Base-by-base conservation (phyloP, 2,797 vertebrate species). In the Uromys caudimaculatus region DNA sequence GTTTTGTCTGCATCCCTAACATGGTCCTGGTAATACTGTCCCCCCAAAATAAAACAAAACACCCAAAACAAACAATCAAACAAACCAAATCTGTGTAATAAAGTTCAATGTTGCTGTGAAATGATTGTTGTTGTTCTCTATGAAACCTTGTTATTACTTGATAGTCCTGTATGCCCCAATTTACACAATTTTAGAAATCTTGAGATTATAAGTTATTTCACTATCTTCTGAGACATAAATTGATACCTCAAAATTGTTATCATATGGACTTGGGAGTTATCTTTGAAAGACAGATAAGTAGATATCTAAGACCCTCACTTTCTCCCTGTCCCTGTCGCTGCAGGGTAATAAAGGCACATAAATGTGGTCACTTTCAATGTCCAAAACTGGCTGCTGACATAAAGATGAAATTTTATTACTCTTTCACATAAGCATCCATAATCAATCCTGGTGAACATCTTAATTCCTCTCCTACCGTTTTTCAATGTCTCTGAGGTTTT, bases 1-100 rank as follows among this genome's bases (percentile, higher is more conserved):
- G 3, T 6, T 32, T 23, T 47, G 24, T 9, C 3, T 38, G 2
- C n/a, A 27, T 32, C 3, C 1, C 4, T 21, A 54, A 2, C 1
- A 52, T 38, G 17, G 10, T 3, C 67, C 32, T 38, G 35, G 17
- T n/a, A 71, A n/a, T 7, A 14, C 1, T 6, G 14, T 1, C 29
- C 5, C 12, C 8, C 35, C 14, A 35, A 69, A 16, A n/a, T 35
- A n/a, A 69, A 67, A n/a, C 32, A 69, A 69, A 69, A 19, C 35
- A 69, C 67, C 35, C 17, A 71, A 38, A 71, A 19, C 17, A 71
- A n/a, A 21, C 5, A 23, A 58, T 58, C 56, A 58, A 24, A 24
- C 17, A 38, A 71, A 17, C 7, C 17, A 4, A 69, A 17, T 5
- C 27, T 82, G 6, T 41, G 10, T 24, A 11, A 89, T 52, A 90